Percentiles rank a stretch among this genome's conserved stretches.
Conservation (phyloP, 2,888 invertebrate species). For the Artemia sinica region DNA sequence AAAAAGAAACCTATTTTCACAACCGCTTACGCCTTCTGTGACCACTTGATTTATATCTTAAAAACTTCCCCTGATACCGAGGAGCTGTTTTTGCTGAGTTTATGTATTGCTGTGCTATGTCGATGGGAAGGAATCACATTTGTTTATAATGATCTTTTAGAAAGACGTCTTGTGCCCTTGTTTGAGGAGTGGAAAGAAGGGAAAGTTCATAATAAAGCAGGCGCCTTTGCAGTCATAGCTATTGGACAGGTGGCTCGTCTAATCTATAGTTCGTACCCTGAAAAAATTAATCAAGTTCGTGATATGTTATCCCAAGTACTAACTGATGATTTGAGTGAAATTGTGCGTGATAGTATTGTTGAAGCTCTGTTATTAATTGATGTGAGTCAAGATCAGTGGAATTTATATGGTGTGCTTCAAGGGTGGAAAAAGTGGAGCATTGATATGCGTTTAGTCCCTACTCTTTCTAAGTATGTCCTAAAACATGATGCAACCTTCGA, state of each 20-base stretch:
- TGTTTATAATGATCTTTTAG: neutral
- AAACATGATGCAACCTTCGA: too few species aligned
- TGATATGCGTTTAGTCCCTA: neutral
- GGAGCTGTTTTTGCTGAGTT: neutral
- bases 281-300: neutral
- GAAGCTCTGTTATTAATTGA: neutral
- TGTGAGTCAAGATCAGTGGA: neutral
- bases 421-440: constrained; percentile 3
- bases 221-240: neutral
- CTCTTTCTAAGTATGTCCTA: too few species aligned
- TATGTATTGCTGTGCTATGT: constrained; percentile 1
- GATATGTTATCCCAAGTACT: neutral
- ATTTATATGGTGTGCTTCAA: neutral
- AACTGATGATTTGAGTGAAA: neutral
- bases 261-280: neutral
- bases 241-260: constrained; percentile 3
- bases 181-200: neutral
- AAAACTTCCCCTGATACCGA: neutral
- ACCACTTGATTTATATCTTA: neutral
- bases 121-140: neutral
- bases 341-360: neutral
- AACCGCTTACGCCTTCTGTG: neutral
- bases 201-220: neutral
- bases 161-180: neutral
- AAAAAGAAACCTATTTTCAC: neutral